These are phyloP conservation scores for Pediacus dermestoides DNA, from an alignment of 2,888 invertebrate species.

Conservation along the genomic window DNA sequence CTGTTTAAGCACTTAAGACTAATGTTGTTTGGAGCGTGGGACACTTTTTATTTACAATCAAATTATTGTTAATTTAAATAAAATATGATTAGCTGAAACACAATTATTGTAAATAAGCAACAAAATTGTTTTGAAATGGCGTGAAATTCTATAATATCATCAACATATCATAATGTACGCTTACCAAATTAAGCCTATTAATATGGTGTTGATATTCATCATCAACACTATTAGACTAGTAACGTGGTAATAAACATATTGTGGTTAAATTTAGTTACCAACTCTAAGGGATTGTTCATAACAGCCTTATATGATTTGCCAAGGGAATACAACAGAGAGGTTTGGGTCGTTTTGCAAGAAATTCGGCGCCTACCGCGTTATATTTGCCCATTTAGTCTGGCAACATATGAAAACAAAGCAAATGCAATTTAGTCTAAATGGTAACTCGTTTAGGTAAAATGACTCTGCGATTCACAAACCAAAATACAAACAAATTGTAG, in stretches of 20 bases:
- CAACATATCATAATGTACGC: too few relatives aligned
- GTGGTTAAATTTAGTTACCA: slow-evolving; percentile 16
- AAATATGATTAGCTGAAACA: too few relatives aligned
- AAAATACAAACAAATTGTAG: slow-evolving; percentile 11
- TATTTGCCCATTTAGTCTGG: slow-evolving; percentile 23
- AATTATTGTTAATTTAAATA: too few relatives aligned
- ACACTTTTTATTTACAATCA: too few relatives aligned
- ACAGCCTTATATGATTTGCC: slow-evolving; percentile 20
- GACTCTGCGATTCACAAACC: slow-evolving; percentile 12
- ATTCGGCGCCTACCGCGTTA: slow-evolving; percentile 22
- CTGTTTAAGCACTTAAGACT: too few relatives aligned
- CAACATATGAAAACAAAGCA: slow-evolving; percentile 28
- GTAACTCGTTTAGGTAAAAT: slow-evolving; percentile 26
- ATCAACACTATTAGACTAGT: slow-evolving; percentile 1
- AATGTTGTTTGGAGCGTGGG: too few relatives aligned
- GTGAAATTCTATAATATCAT: too few relatives aligned
- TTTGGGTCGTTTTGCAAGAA: slow-evolving; percentile 19
- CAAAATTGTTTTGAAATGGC: too few relatives aligned
- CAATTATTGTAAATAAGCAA: too few relatives aligned
- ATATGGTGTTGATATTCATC: not conserved
- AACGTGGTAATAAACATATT: slow-evolving; percentile 5
- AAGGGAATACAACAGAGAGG: slow-evolving; percentile 19
- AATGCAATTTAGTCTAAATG: slow-evolving; percentile 26
- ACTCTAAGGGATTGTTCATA: slow-evolving; percentile 18
- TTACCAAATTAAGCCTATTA: not conserved